Evolutionary conservation across 2,888 invertebrate genomes (phyloP).

Genomic region (Drosophila kanekoi): DNA sequence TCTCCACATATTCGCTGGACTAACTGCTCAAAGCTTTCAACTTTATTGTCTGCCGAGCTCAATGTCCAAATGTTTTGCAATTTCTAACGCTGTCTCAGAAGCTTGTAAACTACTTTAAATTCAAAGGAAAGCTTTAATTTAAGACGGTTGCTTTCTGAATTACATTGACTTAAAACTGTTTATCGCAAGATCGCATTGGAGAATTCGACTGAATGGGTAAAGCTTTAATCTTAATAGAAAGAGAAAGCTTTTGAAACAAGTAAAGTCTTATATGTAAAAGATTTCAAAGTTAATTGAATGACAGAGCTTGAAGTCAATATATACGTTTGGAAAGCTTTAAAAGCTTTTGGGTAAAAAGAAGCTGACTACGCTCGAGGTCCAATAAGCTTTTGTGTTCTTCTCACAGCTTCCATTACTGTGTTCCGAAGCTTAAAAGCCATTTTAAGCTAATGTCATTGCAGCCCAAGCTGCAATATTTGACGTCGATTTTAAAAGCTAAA

Average conservation of each 20-base stretch:
- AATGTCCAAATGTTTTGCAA: too few relatives aligned
- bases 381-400: background rate
- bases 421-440: background rate
- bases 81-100: too few relatives aligned
- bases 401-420: background rate
- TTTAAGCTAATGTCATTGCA: conserved; percentile 15
- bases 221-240: too few relatives aligned
- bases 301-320: too few relatives aligned
- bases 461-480: conserved; percentile 9
- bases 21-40: background rate
- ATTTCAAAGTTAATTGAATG: background rate
- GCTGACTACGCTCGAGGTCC: background rate
- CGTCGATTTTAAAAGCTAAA: conserved; percentile 37
- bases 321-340: too few relatives aligned
- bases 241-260: too few relatives aligned
- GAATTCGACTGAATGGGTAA: too few relatives aligned
- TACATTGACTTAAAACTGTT: too few relatives aligned
- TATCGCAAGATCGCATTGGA: too few relatives aligned
- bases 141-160: too few relatives aligned
- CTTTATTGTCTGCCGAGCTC: background rate
- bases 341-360: background rate
- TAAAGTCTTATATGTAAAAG: background rate
- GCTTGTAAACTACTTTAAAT: too few relatives aligned
- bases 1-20: background rate
- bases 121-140: too few relatives aligned